phyloP scores from a whole-genome alignment of 2,797 vertebrate species.

The Trachops cirrhosus region DNA sequence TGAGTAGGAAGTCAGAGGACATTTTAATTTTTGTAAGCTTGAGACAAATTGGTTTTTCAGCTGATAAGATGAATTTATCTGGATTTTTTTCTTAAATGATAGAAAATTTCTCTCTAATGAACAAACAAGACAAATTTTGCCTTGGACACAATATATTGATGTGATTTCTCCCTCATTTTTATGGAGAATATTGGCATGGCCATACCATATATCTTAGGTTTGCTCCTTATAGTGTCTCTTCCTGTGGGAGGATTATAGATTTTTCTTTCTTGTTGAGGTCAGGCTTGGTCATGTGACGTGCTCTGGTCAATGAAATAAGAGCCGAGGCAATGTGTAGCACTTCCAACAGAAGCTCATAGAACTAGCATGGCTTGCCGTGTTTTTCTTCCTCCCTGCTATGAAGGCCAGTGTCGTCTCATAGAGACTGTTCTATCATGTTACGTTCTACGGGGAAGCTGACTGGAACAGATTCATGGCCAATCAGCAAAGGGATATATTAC shows the following conservation, averaged over 20 bases:
- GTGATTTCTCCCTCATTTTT: neutral
- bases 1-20: neutral
- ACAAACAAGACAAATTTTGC: neutral
- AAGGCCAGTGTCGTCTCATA: neutral
- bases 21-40: slow-evolving; percentile 30
- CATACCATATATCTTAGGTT: neutral
- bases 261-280: neutral
- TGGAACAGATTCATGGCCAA: neutral
- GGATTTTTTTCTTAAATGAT: neutral
- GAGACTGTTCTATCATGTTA: neutral
- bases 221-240: neutral
- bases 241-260: neutral
- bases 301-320: neutral
- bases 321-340: neutral
- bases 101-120: neutral
- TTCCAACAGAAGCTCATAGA: neutral
- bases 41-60: neutral
- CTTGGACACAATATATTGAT: neutral
- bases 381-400: neutral
- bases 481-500: neutral
- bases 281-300: neutral
- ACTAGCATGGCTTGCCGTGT: neutral
- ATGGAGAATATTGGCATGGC: neutral
- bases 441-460: neutral
- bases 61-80: neutral